Percentiles rank a stretch among this genome's conserved stretches.
Evolutionary conservation across 37 sponge, comb jelly and placozoan species (phyloP).

Genomic region (Cliona cf. orientalis): DNA sequence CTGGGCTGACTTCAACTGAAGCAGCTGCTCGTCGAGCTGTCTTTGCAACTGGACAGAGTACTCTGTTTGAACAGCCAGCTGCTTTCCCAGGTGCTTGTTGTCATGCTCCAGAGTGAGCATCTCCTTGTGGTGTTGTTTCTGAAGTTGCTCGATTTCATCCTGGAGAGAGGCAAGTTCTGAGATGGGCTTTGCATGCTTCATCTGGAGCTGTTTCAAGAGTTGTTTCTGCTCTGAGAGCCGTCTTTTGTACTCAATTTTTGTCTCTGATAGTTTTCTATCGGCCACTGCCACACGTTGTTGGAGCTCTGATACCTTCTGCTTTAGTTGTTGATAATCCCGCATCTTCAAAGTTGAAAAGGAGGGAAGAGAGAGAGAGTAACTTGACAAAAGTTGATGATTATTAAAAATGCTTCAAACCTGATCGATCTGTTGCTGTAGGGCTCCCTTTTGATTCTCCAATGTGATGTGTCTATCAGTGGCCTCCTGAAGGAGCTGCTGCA

Average conservation of each 20-base stretch:
- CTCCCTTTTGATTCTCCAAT: slow-evolving; percentile 40
- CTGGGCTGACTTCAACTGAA: slow-evolving; percentile 44
- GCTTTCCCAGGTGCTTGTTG: slow-evolving; percentile 23
- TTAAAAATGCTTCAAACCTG: slow-evolving; percentile 16
- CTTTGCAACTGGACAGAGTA: slow-evolving; percentile 27
- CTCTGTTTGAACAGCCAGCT: slow-evolving; percentile 12
- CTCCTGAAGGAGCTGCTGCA: slow-evolving; percentile 40
- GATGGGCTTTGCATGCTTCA: slow-evolving; percentile 1
- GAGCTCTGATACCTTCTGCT: slow-evolving; percentile 4
- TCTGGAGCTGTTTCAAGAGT: slow-evolving; percentile 31
- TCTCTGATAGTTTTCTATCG: slow-evolving; percentile 21
- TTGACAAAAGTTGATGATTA: background rate
- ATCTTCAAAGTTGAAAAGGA: slow-evolving; percentile 2
- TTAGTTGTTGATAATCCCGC: slow-evolving; percentile 7
- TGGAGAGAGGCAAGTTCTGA: slow-evolving; percentile 19
- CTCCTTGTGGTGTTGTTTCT: slow-evolving; percentile 22
- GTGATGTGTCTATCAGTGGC: slow-evolving; percentile 11
- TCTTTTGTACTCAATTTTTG: slow-evolving; percentile 5
- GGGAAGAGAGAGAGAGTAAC: background rate
- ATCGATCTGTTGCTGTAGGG: background rate
- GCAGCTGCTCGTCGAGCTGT: slow-evolving; percentile 26
- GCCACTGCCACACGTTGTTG: slow-evolving; percentile 5
- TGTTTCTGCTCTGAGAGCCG: slow-evolving; percentile 35
- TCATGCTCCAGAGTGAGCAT: slow-evolving; percentile 19
- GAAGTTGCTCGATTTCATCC: slow-evolving; percentile 6